Percentiles rank a stretch among this genome's conserved stretches.
These are phyloP conservation scores for Bombus affinis DNA, from an alignment of 1,140 invertebrate species.

Conservation along the genomic window DNA sequence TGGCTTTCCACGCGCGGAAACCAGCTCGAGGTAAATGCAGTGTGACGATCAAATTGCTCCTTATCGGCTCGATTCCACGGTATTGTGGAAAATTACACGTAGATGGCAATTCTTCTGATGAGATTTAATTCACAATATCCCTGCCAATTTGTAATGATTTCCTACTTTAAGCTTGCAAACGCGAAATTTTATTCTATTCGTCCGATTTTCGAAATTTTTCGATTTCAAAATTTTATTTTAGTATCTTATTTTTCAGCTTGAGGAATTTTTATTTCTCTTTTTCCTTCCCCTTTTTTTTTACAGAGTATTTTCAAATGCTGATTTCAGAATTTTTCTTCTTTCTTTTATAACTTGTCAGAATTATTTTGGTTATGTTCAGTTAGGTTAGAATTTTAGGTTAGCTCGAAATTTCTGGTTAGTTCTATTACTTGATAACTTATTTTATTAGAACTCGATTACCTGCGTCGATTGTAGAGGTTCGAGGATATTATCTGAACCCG, in stretches of 20 bases:
- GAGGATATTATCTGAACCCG: neutral
- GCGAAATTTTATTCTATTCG: neutral
- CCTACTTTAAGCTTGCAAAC: fast-evolving
- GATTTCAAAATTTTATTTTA: no score
- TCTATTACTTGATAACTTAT: neutral
- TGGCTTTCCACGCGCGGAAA: slow-evolving; percentile 18
- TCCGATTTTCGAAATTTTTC: neutral
- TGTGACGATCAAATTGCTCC: slow-evolving; percentile 22
- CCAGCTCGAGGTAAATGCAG: slow-evolving; percentile 5
- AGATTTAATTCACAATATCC: neutral
- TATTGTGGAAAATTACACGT: slow-evolving; percentile 6
- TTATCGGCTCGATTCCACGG: slow-evolving; percentile 5
- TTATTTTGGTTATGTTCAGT: no score
- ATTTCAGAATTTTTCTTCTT: neutral
- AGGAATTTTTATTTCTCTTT: neutral
- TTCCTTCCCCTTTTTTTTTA: no score
- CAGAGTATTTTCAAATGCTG: no score
- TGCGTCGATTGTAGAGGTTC: neutral
- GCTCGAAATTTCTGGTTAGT: neutral
- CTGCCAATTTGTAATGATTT: neutral
- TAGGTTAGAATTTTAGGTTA: neutral
- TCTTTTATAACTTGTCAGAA: neutral
- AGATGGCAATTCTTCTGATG: neutral
- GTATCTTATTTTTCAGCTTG: no score
- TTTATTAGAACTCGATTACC: neutral